Base-by-base conservation (phyloP, 2,797 vertebrate species). In the Loris lydekkerianus region DNA sequence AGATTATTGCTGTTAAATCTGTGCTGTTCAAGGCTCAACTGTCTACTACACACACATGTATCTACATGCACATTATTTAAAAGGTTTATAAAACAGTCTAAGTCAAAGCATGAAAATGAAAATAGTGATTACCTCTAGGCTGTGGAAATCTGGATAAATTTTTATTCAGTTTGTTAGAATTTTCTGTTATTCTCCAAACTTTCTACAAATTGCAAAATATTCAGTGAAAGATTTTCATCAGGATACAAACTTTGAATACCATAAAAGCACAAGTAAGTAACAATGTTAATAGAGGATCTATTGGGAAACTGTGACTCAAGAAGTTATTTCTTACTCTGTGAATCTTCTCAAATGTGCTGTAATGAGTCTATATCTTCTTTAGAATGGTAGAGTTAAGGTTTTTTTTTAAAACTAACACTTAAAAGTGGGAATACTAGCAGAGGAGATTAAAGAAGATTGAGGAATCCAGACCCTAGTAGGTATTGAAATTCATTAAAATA, bases 181-280 rank as follows among this genome's bases (percentile, higher is more conserved):
- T 76, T 89, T 86, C 25, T 80, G 21, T 53, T 87, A 21, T 86
- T 95, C n/a, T 86, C 40, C 25, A 90, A 94, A 49, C 9, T 85
- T 78, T 81, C 67, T 86, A 86, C 43, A 75, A 60, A 69, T 63
- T 91, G 18, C 14, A 86, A 89, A 78, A 61, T 70, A 81, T 61
- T 91, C 91, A 58, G 13, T 18, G 43, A 49, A 34, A 65, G 37
- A 0, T 21, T 81, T 72, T 23, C 40, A 65, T 67, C 31, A 92
- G 10, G 27, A 58, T 87, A 60, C 6, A 70, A 80, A 76, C 83
- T 85, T 60, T 43, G 25, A 18, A 91, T 73, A 18, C 20, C 43
- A 43, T 43, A 60, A 90, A 86, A 63, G 60, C 29, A 86, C 31
- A 88, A 43, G 58, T 53, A 27, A 77, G 9, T 75, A 87, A 96